Evolutionary conservation across 2,797 vertebrate species (phyloP).

Genomic region (Buphagus erythrorhynchus): DNA sequence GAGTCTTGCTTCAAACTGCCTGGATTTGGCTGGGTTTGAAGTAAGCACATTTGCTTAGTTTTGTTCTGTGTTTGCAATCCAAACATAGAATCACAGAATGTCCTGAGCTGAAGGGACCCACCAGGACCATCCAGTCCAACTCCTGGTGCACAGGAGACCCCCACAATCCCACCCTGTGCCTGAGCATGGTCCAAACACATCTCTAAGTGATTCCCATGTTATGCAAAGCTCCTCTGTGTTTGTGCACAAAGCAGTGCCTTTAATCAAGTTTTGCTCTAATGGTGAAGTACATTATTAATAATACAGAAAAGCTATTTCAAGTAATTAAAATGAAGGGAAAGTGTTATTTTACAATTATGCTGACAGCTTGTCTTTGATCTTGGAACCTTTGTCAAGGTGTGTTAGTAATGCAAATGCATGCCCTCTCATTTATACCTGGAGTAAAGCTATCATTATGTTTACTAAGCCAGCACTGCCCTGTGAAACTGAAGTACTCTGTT

Average conservation of each 20-base stretch:
- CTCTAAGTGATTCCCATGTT: background rate
- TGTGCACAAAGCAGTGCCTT: background rate
- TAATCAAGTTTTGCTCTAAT: slow-evolving; percentile 19
- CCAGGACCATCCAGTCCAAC: background rate
- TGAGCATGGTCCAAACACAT: background rate
- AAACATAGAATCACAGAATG: background rate
- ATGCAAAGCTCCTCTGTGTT: background rate
- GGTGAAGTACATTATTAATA: background rate
- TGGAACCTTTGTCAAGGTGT: slow-evolving; percentile 31
- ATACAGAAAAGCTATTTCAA: slow-evolving; percentile 12
- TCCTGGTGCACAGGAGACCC: background rate
- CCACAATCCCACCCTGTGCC: background rate
- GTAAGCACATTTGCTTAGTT: background rate
- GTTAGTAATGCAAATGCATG: background rate
- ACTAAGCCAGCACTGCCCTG: slow-evolving; percentile 10
- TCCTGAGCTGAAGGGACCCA: background rate
- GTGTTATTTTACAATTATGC: slow-evolving; percentile 47
- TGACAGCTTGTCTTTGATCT: slow-evolving; percentile 34
- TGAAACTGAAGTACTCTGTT: background rate
- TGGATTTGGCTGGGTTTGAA: background rate
- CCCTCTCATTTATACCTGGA: background rate
- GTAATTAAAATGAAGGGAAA: slow-evolving; percentile 49
- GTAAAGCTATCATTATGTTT: slow-evolving; percentile 43
- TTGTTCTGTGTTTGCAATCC: background rate
- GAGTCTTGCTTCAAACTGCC: background rate